A percentile compares a stretch with the other conserved stretches of the same genome.
phyloP scores from a whole-genome alignment of 2,888 invertebrate genomes.

The Lingula anatina region DNA sequence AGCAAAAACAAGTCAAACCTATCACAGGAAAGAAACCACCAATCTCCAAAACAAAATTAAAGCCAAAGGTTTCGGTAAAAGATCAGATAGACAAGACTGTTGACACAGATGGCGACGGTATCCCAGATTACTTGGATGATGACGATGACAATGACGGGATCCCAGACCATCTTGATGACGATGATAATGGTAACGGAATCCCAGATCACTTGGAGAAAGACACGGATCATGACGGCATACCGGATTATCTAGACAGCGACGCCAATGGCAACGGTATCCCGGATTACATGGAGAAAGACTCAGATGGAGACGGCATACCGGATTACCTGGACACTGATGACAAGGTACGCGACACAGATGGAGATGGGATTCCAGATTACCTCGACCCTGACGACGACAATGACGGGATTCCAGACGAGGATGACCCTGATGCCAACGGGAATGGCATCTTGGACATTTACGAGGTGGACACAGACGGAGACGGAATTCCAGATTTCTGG shows the following conservation, averaged over 20 bases:
- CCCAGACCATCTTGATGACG: constrained; percentile 9
- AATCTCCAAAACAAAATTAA: too few relatives aligned
- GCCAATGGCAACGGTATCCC: constrained; percentile 36
- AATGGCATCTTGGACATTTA: constrained; percentile 31
- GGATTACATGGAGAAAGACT: constrained; percentile 25
- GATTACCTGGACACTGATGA: constrained; percentile 14
- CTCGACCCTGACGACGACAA: constrained; percentile 28
- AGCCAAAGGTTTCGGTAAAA: too few relatives aligned
- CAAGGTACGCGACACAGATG: constrained; percentile 15
- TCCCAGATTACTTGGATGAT: constrained; percentile 22
- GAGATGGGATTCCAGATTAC: constrained; percentile 20
- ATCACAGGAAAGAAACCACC: too few relatives aligned
- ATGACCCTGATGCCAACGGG: constrained; percentile 29
- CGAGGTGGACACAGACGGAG: constrained; percentile 17
- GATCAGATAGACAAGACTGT: not conserved
- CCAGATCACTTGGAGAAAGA: constrained; percentile 24
- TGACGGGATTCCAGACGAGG: constrained; percentile 32
- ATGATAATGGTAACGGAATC: constrained; percentile 24
- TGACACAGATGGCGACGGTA: constrained; percentile 18
- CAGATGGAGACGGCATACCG: constrained; percentile 27
- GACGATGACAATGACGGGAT: constrained; percentile 42
- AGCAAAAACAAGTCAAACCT: too few relatives aligned
- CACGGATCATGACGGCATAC: constrained; percentile 26
- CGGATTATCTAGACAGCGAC: constrained; percentile 29
- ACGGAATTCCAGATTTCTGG: constrained; percentile 31